Percentiles rank a stretch among this genome's conserved stretches.
Evolutionary conservation across 2,113 vertebrate genomes (phyloP).

Genomic region (Pristiophorus japonicus): DNA sequence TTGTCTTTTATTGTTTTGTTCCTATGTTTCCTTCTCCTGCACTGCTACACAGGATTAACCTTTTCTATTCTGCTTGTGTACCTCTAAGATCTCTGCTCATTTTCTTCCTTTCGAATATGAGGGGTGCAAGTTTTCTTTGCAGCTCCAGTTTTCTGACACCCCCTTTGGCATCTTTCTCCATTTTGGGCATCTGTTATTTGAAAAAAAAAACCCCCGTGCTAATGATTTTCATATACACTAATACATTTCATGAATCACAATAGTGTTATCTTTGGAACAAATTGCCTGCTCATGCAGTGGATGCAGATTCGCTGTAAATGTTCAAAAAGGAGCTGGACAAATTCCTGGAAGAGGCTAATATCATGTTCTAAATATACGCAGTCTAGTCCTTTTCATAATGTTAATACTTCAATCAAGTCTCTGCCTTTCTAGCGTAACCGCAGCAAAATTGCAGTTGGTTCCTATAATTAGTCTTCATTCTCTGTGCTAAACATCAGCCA

Average conservation of each 20-base stretch:
- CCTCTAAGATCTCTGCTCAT: not conserved
- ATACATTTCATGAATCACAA: not conserved
- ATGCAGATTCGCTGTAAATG: not conserved
- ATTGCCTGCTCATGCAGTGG: not conserved
- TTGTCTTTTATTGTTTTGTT: not conserved
- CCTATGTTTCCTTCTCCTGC: not conserved
- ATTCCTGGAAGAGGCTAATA: not conserved
- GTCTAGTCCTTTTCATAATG: not conserved
- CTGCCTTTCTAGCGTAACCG: not conserved
- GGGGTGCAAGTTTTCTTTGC: not conserved
- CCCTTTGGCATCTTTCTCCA: not conserved
- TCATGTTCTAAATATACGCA: not conserved
- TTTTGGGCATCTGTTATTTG: no score
- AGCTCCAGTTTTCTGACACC: not conserved
- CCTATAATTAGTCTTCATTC: not conserved
- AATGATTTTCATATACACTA: not conserved
- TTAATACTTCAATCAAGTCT: not conserved
- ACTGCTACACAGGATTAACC: not conserved
- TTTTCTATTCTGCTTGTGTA: not conserved
- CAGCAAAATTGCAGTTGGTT: not conserved
- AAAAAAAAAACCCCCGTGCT: not conserved
- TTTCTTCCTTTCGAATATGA: not conserved
- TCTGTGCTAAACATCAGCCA: not conserved
- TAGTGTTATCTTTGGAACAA: not conserved
- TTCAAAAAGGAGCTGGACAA: not conserved